Evolutionary conservation across 2,113 vertebrate species (phyloP), one percentile per base, ranked within the genome.

Genomic region (Brachyistius frenatus): DNA sequence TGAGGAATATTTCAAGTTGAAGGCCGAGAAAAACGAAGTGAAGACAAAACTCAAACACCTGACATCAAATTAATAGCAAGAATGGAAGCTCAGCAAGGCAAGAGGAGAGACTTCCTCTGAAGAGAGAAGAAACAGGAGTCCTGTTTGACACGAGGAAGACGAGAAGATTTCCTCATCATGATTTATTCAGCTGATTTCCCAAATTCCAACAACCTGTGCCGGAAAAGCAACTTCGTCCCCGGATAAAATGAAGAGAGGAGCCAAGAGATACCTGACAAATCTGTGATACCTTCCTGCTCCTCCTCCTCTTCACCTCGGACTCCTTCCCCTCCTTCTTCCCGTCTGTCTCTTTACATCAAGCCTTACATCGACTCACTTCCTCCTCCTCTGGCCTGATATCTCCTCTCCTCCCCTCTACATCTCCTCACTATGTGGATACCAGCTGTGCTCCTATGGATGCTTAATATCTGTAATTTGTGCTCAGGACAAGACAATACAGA

Each of bases 341-440:
- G 64, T 84, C 61, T 56, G 13, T 39, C 55, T 76, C 23, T 23
- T 23, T 23, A 23, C 23, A 23, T 23, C 23, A 23, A 23, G 23
- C 23, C 23, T 23, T 23, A 23, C 23, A 23, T 74, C 3, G 5
- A 62, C 70, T 37, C 54, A 60, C 64, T 23, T 23, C 23, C 23
- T 76, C 66, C 66, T 79, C 66, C 56, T 82, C 67, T 52, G 46
- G 16, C 71, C 81, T 72, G 58, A 46, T 35, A 78, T 75, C 78
- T 78, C 76, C 74, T 72, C 73, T 70, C 76, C 63, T 44, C 60
- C 60, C 57, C 50, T 72, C 71, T 78, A 55, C 78, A 84, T 76
- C 83, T 71, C 81, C 88, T 89, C 92, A 93, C 89, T 92, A 93
- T 93, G 92, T 90, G 88, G 92, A 91, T 88, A 78, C 85, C 85